Base-by-base conservation (phyloP, 23 tunicate genomes). In the Clavelina lepadiformis region DNA sequence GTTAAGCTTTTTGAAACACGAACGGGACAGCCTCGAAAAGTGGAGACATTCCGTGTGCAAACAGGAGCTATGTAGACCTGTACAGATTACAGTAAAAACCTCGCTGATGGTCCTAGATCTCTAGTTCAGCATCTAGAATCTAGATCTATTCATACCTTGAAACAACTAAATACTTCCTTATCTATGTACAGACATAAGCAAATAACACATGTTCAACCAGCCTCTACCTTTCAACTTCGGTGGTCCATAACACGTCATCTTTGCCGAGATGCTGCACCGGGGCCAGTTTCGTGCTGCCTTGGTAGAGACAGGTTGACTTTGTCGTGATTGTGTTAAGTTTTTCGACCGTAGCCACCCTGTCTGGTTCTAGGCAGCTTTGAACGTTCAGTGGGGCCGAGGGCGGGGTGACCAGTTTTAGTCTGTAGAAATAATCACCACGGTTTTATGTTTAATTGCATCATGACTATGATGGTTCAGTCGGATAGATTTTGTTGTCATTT, bases 301-400 rank as follows among this genome's bases (percentile, higher is more conserved):
- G 81, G 52, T 79, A 87, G 38, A 89, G 46, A 53, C 89, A 64
- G 13, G 69, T 47, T 8, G 78, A 58, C 32, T 81, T 81, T 20
- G 89, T 71, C 8, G 89, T 81, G 37, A 89, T 89, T 3, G 97
- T 89, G 38, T 89, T 81, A 44, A 87, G 54, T 54, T 87, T 79
- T 33, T 73, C 73, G 7, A 87, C 85, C 37, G 69, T 67, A 1
- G 96, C 96, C 34, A 47, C 62, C 11, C 97, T 35, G 18, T 65
- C 87, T 3, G 67, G 67, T 41, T 75, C 89, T 33, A 89, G 61
- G 55, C 97, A 89, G 65, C 79, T 71, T 65, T 89, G 89, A 20
- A 89, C 83, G 4, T 57, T 59, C 31, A 79, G 73, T 0, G 56
- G 77, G 41, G 80, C 82, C 23, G 56, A 68, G 0, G 53, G 38